These are phyloP conservation scores for Trissolcus brochymenae DNA, from an alignment of 2,888 invertebrate genomes.

Conservation along the genomic window DNA sequence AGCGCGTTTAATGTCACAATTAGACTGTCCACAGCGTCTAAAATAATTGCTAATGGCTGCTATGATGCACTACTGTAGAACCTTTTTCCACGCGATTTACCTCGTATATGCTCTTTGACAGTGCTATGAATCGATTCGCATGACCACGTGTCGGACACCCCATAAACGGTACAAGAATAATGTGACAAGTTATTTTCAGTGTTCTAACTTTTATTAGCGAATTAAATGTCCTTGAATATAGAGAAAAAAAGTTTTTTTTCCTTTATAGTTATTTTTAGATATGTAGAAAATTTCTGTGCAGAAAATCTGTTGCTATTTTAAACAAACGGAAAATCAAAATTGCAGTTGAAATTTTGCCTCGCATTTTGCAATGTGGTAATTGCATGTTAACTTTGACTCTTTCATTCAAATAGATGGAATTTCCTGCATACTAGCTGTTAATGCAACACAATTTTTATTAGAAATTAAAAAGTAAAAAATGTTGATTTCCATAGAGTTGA, in stretches of 20 bases:
- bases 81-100: conserved; percentile 2
- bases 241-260: too few relatives aligned
- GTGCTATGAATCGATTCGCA: background rate
- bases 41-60: too few relatives aligned
- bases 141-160: background rate
- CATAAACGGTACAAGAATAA: background rate
- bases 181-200: background rate
- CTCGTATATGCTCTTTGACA: background rate
- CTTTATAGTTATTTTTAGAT: too few relatives aligned
- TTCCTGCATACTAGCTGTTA: background rate
- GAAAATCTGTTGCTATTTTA: background rate
- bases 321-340: conserved; percentile 48
- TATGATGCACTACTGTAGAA: background rate
- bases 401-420: conserved; percentile 47
- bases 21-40: background rate
- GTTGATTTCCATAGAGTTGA: too few relatives aligned
- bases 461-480: too few relatives aligned
- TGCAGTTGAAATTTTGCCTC: conserved; percentile 69
- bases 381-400: conserved; percentile 63
- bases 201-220: too few relatives aligned
- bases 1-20: background rate
- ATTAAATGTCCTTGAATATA: too few relatives aligned
- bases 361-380: conserved; percentile 67
- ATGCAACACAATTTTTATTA: too few relatives aligned
- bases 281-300: background rate